These are phyloP conservation scores for Alviniconcha strummeri DNA, from an alignment of 2,888 invertebrate genomes.

Conservation along the genomic window DNA sequence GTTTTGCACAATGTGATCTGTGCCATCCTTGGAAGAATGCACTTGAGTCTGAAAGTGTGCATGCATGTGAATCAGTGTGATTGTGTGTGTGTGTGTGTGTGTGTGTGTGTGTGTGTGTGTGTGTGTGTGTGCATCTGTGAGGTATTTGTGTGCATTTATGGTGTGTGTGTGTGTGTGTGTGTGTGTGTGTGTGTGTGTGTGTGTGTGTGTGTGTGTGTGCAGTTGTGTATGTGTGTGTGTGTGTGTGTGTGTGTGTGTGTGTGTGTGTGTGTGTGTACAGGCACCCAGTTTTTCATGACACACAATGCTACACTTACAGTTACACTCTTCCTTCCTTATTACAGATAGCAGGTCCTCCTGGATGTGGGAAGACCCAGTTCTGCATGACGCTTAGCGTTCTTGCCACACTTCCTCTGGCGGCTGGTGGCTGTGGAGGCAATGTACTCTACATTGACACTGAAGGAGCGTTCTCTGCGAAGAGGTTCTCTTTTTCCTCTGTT, in stretches of 20 bases:
- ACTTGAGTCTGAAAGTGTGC: not conserved
- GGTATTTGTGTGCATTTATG: not conserved
- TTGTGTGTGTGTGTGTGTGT: not conserved
- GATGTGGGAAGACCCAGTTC: constrained; percentile 69
- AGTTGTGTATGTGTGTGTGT: not conserved
- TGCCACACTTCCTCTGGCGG: constrained; percentile 45
- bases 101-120: not conserved
- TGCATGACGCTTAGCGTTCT: constrained; percentile 60
- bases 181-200: not conserved
- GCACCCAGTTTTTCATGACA: constrained; percentile 65
- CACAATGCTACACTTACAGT: constrained; percentile 45
- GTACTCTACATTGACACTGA: constrained; percentile 68
- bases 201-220: not conserved
- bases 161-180: not conserved
- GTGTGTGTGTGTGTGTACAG: not conserved
- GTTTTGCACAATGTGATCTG: too few species aligned
- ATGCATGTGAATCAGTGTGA: not conserved
- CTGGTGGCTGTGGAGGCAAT: constrained; percentile 48
- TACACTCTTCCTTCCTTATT: constrained; percentile 21
- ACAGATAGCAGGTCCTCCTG: constrained; percentile 66
- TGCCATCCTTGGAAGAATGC: too few species aligned
- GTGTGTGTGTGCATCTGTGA: too few species aligned
- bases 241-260: not conserved
- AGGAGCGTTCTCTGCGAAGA: constrained; percentile 61
- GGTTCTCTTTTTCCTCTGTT: constrained; percentile 42